A percentile compares a stretch with the other conserved stretches of the same genome.
Conservation (phyloP, 2,797 vertebrate genomes). For the Coreius guichenoti region DNA sequence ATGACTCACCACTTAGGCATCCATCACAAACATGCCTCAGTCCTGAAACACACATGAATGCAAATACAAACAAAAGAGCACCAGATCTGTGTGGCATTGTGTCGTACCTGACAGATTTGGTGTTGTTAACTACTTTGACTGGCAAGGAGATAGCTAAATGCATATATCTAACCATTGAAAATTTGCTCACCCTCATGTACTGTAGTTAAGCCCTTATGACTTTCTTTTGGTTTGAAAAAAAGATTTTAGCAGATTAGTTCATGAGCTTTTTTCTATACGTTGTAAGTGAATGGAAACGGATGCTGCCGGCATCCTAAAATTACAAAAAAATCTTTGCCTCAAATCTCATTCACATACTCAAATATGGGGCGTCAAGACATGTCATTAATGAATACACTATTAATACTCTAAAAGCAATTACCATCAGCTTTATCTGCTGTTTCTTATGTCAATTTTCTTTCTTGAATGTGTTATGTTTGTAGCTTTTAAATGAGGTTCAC, state of each 20-base stretch:
- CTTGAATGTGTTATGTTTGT: background rate
- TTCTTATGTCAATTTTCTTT: background rate
- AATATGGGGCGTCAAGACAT: background rate
- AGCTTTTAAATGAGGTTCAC: background rate
- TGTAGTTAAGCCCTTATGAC: background rate
- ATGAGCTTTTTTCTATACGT: background rate
- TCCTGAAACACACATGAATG: constrained; percentile 32
- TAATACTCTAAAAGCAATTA: background rate
- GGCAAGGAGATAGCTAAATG: background rate
- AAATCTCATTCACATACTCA: background rate
- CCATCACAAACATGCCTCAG: constrained; percentile 62
- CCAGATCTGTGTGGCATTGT: constrained; percentile 65
- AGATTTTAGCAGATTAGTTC: background rate
- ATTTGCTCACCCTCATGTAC: background rate
- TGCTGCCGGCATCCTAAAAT: background rate
- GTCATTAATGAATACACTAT: background rate
- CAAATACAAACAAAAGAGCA: constrained; percentile 42
- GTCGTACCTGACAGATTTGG: constrained; percentile 66
- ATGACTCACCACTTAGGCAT: constrained; percentile 81
- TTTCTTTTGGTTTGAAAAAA: background rate
- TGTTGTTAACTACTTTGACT: constrained; percentile 49
- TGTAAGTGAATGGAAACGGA: background rate
- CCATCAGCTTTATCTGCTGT: background rate
- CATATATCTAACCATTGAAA: background rate
- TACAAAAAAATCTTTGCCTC: background rate